Conservation (phyloP, 2,888 invertebrate genomes). For the Oeneis ivallda region DNA sequence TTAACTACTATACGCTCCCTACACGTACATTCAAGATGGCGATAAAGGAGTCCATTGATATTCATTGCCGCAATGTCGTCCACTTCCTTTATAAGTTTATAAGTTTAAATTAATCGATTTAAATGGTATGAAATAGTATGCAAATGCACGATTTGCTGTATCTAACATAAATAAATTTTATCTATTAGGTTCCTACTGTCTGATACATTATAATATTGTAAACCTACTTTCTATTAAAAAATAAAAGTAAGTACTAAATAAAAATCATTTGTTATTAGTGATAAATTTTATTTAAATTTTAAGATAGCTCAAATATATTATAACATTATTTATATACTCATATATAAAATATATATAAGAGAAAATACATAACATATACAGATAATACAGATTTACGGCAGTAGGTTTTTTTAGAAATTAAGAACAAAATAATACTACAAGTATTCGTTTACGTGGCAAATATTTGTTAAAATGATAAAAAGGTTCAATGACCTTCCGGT, state of each 20-base stretch:
- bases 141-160: background rate
- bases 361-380: constrained; percentile 27
- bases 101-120: constrained; percentile 9
- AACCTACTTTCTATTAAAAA: background rate
- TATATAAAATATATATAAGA: constrained; percentile 27
- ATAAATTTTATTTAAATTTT: constrained; percentile 28
- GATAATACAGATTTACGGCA: constrained; percentile 35
- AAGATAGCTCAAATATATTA: constrained; percentile 23
- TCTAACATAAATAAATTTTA: background rate
- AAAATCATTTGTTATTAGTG: constrained; percentile 13
- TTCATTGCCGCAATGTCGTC: constrained; percentile 30
- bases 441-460: constrained; percentile 16
- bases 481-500: background rate
- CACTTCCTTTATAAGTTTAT: constrained; percentile 27
- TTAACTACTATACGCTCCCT: constrained; percentile 30
- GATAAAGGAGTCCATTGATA: constrained; percentile 35
- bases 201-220: background rate
- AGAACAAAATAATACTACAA: constrained; percentile 24
- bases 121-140: background rate
- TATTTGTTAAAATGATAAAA: background rate
- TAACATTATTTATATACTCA: constrained; percentile 24
- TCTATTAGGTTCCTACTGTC: background rate
- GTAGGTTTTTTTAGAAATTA: constrained; percentile 38
- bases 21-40: constrained; percentile 37
- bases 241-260: background rate